Evolutionary conservation across 2,888 invertebrate genomes (phyloP), one percentile per base, ranked within the genome.

Genomic region (Netelia inedita): DNA sequence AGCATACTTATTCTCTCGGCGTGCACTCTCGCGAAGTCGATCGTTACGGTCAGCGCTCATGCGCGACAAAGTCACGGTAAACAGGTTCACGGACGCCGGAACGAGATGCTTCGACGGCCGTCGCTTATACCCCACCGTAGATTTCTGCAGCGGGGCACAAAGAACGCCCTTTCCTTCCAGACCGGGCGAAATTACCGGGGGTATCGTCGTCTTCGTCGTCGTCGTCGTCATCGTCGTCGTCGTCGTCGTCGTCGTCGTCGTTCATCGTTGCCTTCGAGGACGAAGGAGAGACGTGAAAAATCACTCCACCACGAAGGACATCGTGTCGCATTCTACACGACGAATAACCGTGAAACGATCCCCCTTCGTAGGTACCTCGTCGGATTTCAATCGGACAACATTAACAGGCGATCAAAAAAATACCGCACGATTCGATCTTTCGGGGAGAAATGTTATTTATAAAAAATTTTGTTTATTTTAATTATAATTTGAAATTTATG

Each of bases 41-140:
- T 87, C 87, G 85, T 87, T 87, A 87, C 86, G 87, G 85, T 87
- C 87, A 83, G 85, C 85, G 83, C 84, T 85, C 87, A 83, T 85
- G 87, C 85, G 86, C 85, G 85, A 83, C 85, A 83, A 87, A 87
- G 85, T 87, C 87, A 87, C 87, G 87, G 87, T 87, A 83, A 87
- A 87, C 87, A 85, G 87, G 85, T 85, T 86, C 79, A 85, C 83
- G 86, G 82, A 80, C 83, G 83, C 55, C 79, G 55, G 79, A 72
- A 72, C 85, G 80, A 83, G 80, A 83, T 79, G 76, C 79, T 76
- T 80, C 85, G 66, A 59, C 71, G 68, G 50, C 46, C 66, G 55
- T 61, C 72, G 53, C 3, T 57, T 53, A 11, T 46, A 9, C 69
- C 19, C 65, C 65, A 55, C 55, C 28, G 41, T 41, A 53, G 71